Conservation (phyloP, 2,797 vertebrate species). For the Alca torda region DNA sequence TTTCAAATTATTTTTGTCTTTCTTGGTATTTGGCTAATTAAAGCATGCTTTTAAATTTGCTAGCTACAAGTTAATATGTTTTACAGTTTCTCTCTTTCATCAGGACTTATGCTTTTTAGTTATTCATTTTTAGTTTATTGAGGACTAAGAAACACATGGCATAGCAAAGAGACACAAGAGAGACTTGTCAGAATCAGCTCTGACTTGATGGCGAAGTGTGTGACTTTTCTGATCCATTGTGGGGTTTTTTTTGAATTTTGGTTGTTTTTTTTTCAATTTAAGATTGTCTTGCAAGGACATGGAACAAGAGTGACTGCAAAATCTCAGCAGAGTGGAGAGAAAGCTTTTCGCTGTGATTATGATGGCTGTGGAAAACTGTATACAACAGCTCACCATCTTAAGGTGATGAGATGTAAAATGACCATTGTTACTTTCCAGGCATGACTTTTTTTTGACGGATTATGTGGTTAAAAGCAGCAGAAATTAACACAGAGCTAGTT, state of each 20-base stretch:
- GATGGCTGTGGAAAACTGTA: constrained; percentile 98
- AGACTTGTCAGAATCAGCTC: neutral
- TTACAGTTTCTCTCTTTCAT: neutral
- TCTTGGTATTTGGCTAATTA: neutral
- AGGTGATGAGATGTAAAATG: constrained; percentile 74
- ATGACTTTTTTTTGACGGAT: neutral
- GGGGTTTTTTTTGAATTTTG: neutral
- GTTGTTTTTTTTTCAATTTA: neutral
- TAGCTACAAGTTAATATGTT: neutral
- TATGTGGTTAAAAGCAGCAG: neutral
- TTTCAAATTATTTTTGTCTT: neutral
- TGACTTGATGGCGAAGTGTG: neutral
- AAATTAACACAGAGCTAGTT: neutral
- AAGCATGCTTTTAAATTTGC: neutral
- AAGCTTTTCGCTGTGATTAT: constrained; percentile 95
- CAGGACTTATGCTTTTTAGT: neutral
- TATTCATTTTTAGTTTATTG: neutral
- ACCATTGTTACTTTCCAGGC: neutral
- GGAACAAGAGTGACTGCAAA: constrained; percentile 83
- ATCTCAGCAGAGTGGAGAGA: constrained; percentile 91
- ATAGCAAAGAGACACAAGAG: neutral
- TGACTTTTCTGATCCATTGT: constrained; percentile 7
- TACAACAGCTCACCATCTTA: constrained; percentile 97
- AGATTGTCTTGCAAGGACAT: constrained; percentile 97
- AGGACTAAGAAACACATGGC: neutral